Evolutionary conservation across 1,140 invertebrate species (phyloP).

Genomic region (Drosophila biarmipes): DNA sequence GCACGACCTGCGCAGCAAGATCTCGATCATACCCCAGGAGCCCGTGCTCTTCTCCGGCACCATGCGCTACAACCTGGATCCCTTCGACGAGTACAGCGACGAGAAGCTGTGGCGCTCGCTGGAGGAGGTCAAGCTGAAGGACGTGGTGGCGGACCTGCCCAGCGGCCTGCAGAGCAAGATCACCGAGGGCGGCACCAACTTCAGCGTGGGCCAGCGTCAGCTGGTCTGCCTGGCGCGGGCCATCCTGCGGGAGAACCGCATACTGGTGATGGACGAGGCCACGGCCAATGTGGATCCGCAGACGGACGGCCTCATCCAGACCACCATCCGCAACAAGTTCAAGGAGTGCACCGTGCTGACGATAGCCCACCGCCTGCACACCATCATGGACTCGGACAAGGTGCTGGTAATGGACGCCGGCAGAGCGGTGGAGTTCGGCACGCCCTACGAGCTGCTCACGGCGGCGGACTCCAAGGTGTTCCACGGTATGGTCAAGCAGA

Average conservation of each 20-base stretch:
- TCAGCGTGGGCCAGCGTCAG: constrained; percentile 93
- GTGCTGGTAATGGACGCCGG: constrained; percentile 88
- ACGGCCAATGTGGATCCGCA: constrained; percentile 90
- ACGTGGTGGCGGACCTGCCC: constrained; percentile 87
- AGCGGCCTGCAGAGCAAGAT: constrained; percentile 89
- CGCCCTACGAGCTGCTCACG: constrained; percentile 87
- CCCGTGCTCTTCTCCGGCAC: constrained; percentile 94
- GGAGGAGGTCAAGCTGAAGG: constrained; percentile 90
- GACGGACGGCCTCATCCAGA: constrained; percentile 90
- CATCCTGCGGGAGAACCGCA: constrained; percentile 91
- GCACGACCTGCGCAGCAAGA: constrained; percentile 90
- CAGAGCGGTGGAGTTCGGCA: constrained; percentile 87
- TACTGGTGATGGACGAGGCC: constrained; percentile 90
- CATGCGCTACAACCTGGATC: constrained; percentile 94
- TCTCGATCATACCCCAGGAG: constrained; percentile 96
- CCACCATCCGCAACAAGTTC: constrained; percentile 90
- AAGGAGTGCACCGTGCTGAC: constrained; percentile 92
- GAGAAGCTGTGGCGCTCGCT: constrained; percentile 92
- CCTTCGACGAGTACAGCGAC: constrained; percentile 92
- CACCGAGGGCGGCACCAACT: constrained; percentile 91
- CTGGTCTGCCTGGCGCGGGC: constrained; percentile 91
- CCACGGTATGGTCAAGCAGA: constrained; percentile 88
- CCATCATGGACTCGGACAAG: constrained; percentile 89
- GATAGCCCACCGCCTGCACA: constrained; percentile 93
- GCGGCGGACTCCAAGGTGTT: constrained; percentile 84